These are phyloP conservation scores for Pseudanteris insignis DNA, from an alignment of 2,888 invertebrate genomes.

Conservation along the genomic window DNA sequence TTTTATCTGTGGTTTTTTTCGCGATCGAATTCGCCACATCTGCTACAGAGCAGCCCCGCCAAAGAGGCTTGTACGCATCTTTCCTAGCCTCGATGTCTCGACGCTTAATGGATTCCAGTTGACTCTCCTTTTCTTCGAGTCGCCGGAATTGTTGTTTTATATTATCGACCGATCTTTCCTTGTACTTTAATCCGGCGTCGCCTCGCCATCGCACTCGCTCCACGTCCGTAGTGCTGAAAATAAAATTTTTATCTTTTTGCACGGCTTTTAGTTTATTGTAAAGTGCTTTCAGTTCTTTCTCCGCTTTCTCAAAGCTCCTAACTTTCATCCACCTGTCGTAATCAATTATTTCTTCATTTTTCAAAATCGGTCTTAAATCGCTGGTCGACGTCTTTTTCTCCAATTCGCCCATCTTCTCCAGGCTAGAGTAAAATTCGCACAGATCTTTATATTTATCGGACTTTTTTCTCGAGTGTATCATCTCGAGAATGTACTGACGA, in stretches of 20 bases:
- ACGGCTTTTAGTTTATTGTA: constrained; percentile 80
- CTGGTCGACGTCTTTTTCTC: constrained; percentile 79
- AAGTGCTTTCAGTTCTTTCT: constrained; percentile 80
- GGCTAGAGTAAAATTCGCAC: constrained; percentile 83
- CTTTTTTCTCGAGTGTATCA: constrained; percentile 74
- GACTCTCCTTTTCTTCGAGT: constrained; percentile 69
- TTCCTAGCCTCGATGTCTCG: constrained; percentile 68
- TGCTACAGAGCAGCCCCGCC: constrained; percentile 84
- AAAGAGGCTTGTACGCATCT: constrained; percentile 82
- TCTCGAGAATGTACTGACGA: constrained; percentile 74
- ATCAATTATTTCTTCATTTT: constrained; percentile 83
- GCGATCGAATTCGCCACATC: constrained; percentile 80
- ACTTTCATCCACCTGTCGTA: constrained; percentile 88
- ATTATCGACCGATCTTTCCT: constrained; percentile 89
- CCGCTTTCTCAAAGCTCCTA: constrained; percentile 80
- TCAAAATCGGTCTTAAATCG: constrained; percentile 77
- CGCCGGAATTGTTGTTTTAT: constrained; percentile 80
- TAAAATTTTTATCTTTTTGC: constrained; percentile 84
- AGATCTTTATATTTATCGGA: constrained; percentile 86
- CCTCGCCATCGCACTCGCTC: constrained; percentile 81
- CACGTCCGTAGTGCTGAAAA: constrained; percentile 80
- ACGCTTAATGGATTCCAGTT: constrained; percentile 67
- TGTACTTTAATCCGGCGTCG: constrained; percentile 77
- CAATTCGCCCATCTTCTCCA: constrained; percentile 85
- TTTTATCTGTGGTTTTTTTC: constrained; percentile 69